Conservation (phyloP, 2,888 invertebrate species). For the Limnephilus lunatus region DNA sequence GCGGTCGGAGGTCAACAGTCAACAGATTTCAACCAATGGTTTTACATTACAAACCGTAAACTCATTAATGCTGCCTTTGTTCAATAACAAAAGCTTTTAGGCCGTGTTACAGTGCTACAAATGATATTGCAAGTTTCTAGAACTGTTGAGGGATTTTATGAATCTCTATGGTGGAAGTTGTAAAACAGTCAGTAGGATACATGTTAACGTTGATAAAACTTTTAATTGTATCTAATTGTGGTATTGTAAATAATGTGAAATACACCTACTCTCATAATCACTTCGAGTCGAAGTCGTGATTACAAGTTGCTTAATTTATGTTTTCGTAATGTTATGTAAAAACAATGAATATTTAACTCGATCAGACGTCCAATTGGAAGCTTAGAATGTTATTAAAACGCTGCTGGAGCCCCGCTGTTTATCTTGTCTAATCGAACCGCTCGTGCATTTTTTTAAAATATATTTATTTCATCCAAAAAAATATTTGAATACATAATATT, state of each 20-base stretch:
- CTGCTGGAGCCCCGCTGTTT: no score
- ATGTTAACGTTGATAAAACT: not conserved
- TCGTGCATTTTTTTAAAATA: no score
- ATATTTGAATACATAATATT: no score
- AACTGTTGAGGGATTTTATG: not conserved
- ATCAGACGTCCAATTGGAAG: no score
- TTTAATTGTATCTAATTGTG: not conserved
- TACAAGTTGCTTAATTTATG: no score
- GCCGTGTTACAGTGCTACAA: not conserved
- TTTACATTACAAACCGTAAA: not conserved
- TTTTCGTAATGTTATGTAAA: no score
- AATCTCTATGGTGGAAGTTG: not conserved
- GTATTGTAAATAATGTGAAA: not conserved
- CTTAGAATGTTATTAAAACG: no score
- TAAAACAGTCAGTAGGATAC: not conserved
- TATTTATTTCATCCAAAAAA: no score
- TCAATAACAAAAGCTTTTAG: not conserved
- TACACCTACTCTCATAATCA: no score
- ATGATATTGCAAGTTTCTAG: not conserved
- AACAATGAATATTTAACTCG: no score
- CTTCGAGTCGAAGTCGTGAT: no score
- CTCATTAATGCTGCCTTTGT: not conserved
- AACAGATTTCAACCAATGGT: not conserved
- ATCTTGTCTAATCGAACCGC: no score
- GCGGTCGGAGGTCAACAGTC: not conserved